These are phyloP conservation scores for Simalia tracyae DNA, from an alignment of 2,797 vertebrate genomes.

Conservation along the genomic window DNA sequence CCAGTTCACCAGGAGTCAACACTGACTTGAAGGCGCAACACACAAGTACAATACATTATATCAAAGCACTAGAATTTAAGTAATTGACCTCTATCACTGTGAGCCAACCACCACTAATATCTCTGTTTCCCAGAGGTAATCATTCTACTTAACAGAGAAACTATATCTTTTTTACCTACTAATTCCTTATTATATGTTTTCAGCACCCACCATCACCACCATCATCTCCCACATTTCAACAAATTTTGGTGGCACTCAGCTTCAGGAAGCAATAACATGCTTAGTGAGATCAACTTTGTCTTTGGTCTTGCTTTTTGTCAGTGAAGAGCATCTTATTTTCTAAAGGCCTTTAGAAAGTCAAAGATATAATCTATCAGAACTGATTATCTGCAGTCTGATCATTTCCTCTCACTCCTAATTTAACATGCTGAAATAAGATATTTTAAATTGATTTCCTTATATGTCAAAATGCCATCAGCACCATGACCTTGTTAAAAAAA, in stretches of 20 bases:
- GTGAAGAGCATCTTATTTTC: not conserved
- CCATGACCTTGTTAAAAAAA: constrained; percentile 33
- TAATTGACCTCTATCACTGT: not conserved
- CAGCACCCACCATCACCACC: not conserved
- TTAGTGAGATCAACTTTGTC: not conserved
- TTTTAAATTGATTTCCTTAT: constrained; percentile 39
- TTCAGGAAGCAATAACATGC: fast-evolving
- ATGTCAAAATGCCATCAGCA: not conserved
- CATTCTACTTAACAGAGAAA: not conserved
- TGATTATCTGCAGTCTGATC: not conserved
- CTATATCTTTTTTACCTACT: not conserved
- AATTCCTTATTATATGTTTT: not conserved
- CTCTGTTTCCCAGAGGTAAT: not conserved
- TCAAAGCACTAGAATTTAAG: not conserved
- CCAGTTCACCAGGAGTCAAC: not conserved
- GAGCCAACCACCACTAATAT: not conserved
- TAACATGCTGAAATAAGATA: constrained; percentile 17
- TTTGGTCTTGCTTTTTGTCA: fast-evolving
- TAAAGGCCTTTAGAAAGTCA: constrained; percentile 7
- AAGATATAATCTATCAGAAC: not conserved
- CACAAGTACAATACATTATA: too few species aligned
- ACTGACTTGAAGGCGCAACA: not conserved
- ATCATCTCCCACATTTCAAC: not conserved
- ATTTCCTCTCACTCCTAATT: not conserved
- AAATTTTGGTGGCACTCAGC: not conserved